These are phyloP conservation scores for Notothenia rossii DNA, from an alignment of 2,113 vertebrate genomes.

Conservation along the genomic window DNA sequence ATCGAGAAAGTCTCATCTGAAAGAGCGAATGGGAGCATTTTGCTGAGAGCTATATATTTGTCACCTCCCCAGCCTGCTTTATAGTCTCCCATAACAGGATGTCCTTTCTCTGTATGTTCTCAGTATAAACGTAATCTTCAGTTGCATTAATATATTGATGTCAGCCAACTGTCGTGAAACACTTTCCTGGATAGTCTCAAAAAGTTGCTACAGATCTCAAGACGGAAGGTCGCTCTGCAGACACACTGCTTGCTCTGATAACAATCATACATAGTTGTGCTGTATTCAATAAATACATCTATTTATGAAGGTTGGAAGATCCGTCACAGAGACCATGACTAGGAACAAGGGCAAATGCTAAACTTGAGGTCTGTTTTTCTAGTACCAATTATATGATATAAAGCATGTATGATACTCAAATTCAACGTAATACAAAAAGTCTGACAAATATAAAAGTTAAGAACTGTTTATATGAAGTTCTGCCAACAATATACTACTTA, in stretches of 20 bases:
- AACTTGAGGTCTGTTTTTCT: not conserved
- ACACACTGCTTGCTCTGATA: not conserved
- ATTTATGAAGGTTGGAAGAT: not conserved
- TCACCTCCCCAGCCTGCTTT: not conserved
- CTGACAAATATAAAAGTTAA: not conserved
- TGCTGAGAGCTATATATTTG: not conserved
- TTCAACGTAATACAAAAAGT: not conserved
- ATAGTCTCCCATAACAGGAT: not conserved
- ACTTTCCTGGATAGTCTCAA: not conserved
- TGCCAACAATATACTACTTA: not conserved
- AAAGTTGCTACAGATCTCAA: not conserved
- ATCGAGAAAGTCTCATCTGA: not conserved
- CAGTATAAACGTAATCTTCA: not conserved
- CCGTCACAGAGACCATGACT: not conserved
- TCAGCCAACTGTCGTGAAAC: not conserved
- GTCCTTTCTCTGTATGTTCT: not conserved
- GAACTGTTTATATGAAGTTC: not conserved
- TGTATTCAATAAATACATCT: not conserved
- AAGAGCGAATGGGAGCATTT: not conserved
- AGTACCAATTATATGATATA: not conserved
- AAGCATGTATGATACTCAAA: not conserved
- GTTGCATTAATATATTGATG: not conserved
- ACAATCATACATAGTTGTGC: not conserved
- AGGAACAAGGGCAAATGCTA: not conserved
- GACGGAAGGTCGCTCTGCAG: not conserved